Base-by-base conservation (phyloP, 2,888 invertebrate genomes). In the Biston stratarius region DNA sequence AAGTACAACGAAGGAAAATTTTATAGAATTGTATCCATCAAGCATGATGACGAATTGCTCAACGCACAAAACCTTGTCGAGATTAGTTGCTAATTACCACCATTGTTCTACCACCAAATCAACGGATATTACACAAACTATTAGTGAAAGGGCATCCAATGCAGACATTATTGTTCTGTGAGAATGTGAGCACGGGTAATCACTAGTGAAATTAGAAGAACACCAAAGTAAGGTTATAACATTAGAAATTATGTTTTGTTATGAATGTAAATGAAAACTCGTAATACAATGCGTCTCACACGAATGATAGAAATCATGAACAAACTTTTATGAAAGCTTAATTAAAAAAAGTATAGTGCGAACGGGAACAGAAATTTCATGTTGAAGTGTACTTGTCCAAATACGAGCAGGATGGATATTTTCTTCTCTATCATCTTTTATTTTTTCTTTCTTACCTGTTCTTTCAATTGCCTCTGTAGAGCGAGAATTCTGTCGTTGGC, bases 401-500 rank as follows among this genome's bases (percentile, higher is more conserved):
- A 24, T 24, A 24, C 3, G 24, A 24, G 1, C 24, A 24, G 24
- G 24, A 24, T 24, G 24, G 24, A 3, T 24, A 24, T 24, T 24
- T 1, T 24, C 24, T 24, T 24, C 24, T 24, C 24, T 24, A 3
- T 24, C 24, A 24, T 24, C 24, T 24, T 24, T 3, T n/a, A n/a
- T 24, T 24, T 24, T 24, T 2, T 24, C 3, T 24, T 24, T 8
- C 83, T 83, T 83, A 97, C 97, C 91, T 97, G 97, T 88, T 98
- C 97, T 74, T 96, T 95, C 56, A 96, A 95, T 84, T 97, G 96
- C 77, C 97, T 95, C 88, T 99, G 98, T 77, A 99, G 94, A 78
- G 97, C 95, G 77, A 97, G 92, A 79, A 98, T 97, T 83, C 98
- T 95, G 89, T 99, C 98, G 62, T 97, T 97, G 47, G 98, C 97